A percentile compares a stretch with the other conserved stretches of the same genome.
These are phyloP conservation scores for Cettia cetti DNA, from an alignment of 2,113 vertebrate species.

Conservation along the genomic window DNA sequence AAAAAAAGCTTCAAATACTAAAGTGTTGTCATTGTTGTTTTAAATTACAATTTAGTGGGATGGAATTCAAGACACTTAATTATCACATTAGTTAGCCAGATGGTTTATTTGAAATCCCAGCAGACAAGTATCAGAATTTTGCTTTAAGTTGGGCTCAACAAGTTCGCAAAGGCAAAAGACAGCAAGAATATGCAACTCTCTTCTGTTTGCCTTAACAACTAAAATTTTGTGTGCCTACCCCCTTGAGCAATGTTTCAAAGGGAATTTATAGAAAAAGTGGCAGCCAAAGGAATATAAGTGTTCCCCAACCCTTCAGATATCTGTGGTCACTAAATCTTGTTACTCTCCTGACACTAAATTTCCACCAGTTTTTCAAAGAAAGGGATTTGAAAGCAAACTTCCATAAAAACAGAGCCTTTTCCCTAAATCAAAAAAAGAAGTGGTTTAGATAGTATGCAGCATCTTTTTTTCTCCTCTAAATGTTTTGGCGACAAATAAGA, in stretches of 20 bases:
- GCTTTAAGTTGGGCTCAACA: background rate
- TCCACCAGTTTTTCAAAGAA: background rate
- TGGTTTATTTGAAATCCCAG: conserved; percentile 44
- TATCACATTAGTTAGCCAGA: conserved; percentile 21
- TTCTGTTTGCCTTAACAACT: background rate
- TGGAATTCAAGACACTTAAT: conserved; percentile 37
- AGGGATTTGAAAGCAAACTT: background rate
- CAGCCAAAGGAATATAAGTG: background rate
- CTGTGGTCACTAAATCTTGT: background rate
- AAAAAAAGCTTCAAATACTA: background rate
- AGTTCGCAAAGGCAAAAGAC: background rate
- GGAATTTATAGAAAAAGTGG: background rate
- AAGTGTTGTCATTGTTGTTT: conserved; percentile 27
- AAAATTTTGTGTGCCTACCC: background rate
- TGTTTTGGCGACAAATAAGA: background rate
- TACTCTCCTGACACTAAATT: background rate
- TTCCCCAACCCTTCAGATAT: background rate
- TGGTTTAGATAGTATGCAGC: background rate
- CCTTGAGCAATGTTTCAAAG: background rate
- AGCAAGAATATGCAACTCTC: background rate
- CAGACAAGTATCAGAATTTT: conserved; percentile 16
- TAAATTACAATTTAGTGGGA: conserved; percentile 34
- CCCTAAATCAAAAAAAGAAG: background rate
- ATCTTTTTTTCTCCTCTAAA: background rate
- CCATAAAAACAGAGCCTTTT: background rate